Evolutionary conservation across 1,140 invertebrate species (phyloP).

Genomic region (Gonatopus flavifemur): DNA sequence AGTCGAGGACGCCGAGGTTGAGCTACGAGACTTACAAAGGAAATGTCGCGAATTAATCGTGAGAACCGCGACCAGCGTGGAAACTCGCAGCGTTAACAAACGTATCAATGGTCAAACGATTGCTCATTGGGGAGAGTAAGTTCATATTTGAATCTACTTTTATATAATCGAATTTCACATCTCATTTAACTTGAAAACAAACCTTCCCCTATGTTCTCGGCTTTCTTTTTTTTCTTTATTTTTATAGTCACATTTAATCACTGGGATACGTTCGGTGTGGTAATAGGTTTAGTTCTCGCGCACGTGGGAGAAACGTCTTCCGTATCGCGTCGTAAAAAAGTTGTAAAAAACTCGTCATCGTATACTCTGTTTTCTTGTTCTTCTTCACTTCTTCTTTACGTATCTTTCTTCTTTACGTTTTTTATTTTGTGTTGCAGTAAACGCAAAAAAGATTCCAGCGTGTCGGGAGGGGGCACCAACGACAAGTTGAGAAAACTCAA

Average conservation of each 20-base stretch:
- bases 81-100: constrained; percentile 37
- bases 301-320: constrained; percentile 17
- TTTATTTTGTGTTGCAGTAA: constrained; percentile 40
- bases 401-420: neutral
- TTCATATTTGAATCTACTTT: neutral
- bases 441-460: constrained; percentile 39
- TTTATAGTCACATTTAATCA: constrained; percentile 46
- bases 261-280: constrained; percentile 25
- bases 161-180: neutral
- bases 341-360: constrained; percentile 37
- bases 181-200: constrained; percentile 2
- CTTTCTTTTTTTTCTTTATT: constrained; percentile 43
- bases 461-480: too few species aligned
- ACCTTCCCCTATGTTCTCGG: neutral
- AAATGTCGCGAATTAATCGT: constrained; percentile 76
- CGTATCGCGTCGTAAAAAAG: constrained; percentile 43
- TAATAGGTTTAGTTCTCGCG: constrained; percentile 47
- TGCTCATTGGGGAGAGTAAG: constrained; percentile 22
- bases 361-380: constrained; percentile 6
- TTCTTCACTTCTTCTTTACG: neutral
- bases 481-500: constrained; percentile 26
- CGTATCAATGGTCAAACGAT: constrained; percentile 13
- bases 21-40: constrained; percentile 74
- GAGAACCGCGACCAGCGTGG: constrained; percentile 63
- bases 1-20: constrained; percentile 76